Percentiles rank a stretch among this genome's conserved stretches.
These are phyloP conservation scores for Antheraea yamamai DNA, from an alignment of 2,888 invertebrate species.

Conservation along the genomic window DNA sequence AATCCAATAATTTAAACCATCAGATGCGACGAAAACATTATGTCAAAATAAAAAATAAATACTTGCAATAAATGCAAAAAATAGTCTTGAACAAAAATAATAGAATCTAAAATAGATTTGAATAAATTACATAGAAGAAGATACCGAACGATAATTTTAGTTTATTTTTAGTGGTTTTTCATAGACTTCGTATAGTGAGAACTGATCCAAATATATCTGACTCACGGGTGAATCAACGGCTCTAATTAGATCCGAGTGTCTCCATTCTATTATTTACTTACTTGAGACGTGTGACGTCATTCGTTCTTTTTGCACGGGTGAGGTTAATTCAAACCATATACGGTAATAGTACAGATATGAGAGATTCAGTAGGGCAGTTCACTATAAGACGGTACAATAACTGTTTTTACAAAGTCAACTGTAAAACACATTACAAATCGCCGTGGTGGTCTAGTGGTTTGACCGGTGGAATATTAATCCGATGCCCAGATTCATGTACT, in stretches of 20 bases:
- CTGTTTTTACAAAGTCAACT: not conserved
- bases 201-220: not conserved
- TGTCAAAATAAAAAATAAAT: not conserved
- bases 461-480: too few species aligned
- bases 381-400: not conserved
- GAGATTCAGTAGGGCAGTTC: not conserved
- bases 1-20: too few species aligned
- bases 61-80: not conserved
- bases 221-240: not conserved
- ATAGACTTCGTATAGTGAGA: not conserved
- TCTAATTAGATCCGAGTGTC: conserved; percentile 1
- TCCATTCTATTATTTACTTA: not conserved
- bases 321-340: not conserved
- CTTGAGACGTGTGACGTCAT: not conserved
- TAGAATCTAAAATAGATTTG: not conserved
- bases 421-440: too few species aligned
- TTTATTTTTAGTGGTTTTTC: conserved; percentile 1
- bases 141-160: not conserved
- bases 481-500: too few species aligned
- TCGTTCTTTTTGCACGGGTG: not conserved
- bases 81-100: not conserved
- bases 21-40: too few species aligned
- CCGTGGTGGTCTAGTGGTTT: too few species aligned
- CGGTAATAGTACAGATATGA: not conserved
- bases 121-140: not conserved